Evolutionary conservation across 2,888 invertebrate genomes (phyloP).

Genomic region (Autographa gamma): DNA sequence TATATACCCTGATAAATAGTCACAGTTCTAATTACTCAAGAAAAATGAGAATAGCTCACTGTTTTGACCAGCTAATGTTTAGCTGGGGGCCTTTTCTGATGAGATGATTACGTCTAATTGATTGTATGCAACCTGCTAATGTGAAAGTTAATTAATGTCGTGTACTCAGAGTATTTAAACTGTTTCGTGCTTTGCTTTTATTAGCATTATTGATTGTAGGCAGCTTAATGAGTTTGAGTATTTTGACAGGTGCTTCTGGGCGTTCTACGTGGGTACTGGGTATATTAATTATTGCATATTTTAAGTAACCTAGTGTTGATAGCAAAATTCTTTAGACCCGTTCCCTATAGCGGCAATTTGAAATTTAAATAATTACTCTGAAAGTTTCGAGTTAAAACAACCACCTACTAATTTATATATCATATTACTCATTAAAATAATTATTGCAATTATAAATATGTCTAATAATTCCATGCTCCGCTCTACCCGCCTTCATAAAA

Average conservation of each 20-base stretch:
- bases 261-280: not conserved
- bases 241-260: slow-evolving; percentile 19
- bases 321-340: not conserved
- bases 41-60: slow-evolving; percentile 63
- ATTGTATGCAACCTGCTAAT: slow-evolving; percentile 61
- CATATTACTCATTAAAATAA: not conserved
- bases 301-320: not conserved
- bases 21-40: slow-evolving; percentile 57
- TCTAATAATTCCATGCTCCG: not conserved
- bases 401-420: not conserved
- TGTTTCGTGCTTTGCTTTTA: slow-evolving; percentile 23
- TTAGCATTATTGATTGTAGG: slow-evolving; percentile 28
- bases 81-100: slow-evolving; percentile 61
- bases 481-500: slow-evolving; percentile 15
- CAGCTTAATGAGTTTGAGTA: slow-evolving; percentile 8
- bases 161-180: slow-evolving; percentile 17
- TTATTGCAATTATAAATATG: not conserved
- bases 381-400: not conserved
- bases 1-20: not conserved
- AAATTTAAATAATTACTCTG: too few species aligned
- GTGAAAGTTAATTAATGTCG: slow-evolving; percentile 49
- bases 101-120: slow-evolving; percentile 74
- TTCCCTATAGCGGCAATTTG: too few species aligned
- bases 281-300: not conserved
- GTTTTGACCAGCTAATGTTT: slow-evolving; percentile 58